Percentiles rank a stretch among this genome's conserved stretches.
Evolutionary conservation across 2,797 vertebrate species (phyloP).

Genomic region (Danionella dracula): DNA sequence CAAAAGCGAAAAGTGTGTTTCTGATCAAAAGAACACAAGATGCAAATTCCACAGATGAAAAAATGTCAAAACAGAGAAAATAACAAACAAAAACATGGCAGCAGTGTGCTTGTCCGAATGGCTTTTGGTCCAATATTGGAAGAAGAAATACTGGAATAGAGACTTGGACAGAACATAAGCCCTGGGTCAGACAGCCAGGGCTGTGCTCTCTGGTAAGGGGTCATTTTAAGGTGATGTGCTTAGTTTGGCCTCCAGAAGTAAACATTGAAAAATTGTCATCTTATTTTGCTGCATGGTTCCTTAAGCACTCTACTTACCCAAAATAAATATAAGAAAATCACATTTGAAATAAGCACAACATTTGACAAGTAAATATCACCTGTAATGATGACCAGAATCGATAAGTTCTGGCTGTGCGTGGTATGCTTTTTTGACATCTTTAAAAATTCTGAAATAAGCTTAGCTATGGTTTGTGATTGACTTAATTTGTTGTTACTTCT

Average conservation of each 20-base stretch:
- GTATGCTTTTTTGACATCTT: too few species aligned
- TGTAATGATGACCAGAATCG: too few species aligned
- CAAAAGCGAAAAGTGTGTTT: constrained; percentile 31
- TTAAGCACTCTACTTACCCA: constrained; percentile 18
- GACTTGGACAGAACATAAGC: constrained; percentile 89
- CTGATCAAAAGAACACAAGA: constrained; percentile 87
- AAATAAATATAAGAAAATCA: too few species aligned
- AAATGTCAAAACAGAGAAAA: constrained; percentile 60
- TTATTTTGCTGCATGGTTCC: constrained; percentile 91
- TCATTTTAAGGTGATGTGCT: constrained; percentile 24
- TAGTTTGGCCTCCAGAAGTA: constrained; percentile 44
- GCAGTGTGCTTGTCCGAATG: constrained; percentile 64
- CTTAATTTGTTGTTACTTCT: too few species aligned
- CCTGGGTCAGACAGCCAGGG: constrained; percentile 97
- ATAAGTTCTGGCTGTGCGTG: too few species aligned
- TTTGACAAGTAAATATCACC: too few species aligned
- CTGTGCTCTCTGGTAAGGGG: constrained; percentile 49
- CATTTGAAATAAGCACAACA: too few species aligned
- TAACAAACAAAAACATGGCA: constrained; percentile 18
- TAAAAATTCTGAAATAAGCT: too few species aligned
- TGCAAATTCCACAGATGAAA: constrained; percentile 66
- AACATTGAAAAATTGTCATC: constrained; percentile 45
- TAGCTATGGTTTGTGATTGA: too few species aligned
- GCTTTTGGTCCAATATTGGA: constrained; percentile 71
- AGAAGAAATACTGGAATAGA: constrained; percentile 68